These are phyloP conservation scores for Cephus runcator DNA, from an alignment of 2,888 invertebrate genomes.

Conservation along the genomic window DNA sequence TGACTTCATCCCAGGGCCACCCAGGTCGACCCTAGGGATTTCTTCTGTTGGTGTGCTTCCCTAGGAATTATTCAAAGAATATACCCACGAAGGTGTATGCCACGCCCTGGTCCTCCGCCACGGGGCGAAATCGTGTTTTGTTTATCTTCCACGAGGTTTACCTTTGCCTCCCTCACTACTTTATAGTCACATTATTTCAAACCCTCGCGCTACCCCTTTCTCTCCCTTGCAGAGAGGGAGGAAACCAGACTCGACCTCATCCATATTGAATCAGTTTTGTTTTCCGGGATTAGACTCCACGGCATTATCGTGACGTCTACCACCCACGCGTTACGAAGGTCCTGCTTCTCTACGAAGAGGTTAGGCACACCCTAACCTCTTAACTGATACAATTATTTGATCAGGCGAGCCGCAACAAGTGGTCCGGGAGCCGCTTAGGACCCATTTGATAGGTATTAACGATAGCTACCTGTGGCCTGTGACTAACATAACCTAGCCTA, in stretches of 20 bases:
- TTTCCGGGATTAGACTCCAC: conserved; percentile 26
- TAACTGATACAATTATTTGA: conserved; percentile 39
- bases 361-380: background rate
- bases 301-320: conserved; percentile 15
- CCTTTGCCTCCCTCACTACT: background rate
- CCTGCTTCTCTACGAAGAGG: conserved; percentile 10
- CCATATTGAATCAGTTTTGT: conserved; percentile 29
- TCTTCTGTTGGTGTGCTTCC: conserved; percentile 17
- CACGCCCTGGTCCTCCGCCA: conserved; percentile 13
- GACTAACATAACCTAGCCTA: background rate
- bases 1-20: conserved; percentile 31
- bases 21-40: conserved; percentile 23
- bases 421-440: conserved; percentile 15
- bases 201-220: background rate
- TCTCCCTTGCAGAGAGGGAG: conserved; percentile 5
- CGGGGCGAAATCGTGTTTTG: conserved; percentile 26
- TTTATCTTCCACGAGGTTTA: conserved; percentile 21
- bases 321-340: conserved; percentile 26
- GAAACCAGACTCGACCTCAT: conserved; percentile 14
- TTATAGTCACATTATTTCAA: background rate
- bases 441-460: background rate
- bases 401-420: conserved; percentile 38
- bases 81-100: conserved; percentile 2
- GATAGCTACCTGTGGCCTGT: background rate
- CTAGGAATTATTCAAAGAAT: conserved; percentile 27